Evolutionary conservation across 1,140 invertebrate species (phyloP), one percentile per base, ranked within the genome.

Genomic region (Diplogasteroides magnus): DNA sequence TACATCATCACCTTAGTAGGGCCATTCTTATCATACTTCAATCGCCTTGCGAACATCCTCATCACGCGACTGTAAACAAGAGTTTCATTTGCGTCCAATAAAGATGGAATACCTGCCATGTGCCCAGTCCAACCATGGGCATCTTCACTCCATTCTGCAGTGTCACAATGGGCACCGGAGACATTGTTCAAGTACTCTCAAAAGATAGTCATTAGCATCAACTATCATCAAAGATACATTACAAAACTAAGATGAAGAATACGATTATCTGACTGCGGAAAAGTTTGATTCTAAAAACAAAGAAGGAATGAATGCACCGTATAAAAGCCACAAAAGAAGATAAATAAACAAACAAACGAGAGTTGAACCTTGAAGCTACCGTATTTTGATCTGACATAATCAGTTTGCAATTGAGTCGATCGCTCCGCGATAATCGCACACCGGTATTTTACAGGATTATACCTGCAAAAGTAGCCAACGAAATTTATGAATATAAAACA

Each of bases 91-190:
- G 28, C 6, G 25, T 19, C 15, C 6, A 19, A 31, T 28, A 25
- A 27, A 63, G 13, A 63, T 27, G 11, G 29, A 11, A 48, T 48
- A 71, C 69, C 69, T 69, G 65, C 89, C 89, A 91, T 2, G 90
- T 91, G 27, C 90, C 90, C 3, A 91, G 82, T n/a, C 90, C 90
- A 61, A 91, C 76, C 1, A 88, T 82, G 0, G 90, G 90, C 60
- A 89, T 87, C 67, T 86, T 32, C 2, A 67, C 70, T 3, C 71
- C 72, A 57, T 64, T 73, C n/a, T 28, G 37, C 15, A 66, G 64
- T 0, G 0, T 61, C 37, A 66, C 25, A 13, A 14, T n/a, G 19
- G 64, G 64, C 14, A 19, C 15, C 2, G 61, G 25, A 11, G 61
- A 31, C 61, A 63, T 63, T 60, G n/a, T 13, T 60, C 11, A 60